Conservation (phyloP, 2,888 invertebrate species). For the Geophilus truncorum region DNA sequence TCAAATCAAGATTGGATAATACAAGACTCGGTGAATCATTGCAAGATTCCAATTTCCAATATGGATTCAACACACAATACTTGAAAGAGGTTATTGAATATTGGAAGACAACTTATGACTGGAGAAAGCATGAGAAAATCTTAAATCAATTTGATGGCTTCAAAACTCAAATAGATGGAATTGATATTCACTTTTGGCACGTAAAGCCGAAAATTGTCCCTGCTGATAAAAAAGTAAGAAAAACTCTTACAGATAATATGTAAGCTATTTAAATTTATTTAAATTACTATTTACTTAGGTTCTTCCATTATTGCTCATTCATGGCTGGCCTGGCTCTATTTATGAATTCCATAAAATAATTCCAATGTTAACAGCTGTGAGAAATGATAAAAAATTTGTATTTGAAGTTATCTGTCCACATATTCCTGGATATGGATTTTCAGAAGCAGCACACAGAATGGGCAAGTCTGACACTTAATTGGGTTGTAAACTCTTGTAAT, state of each 20-base stretch:
- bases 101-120: constrained; percentile 71
- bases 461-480: constrained; percentile 54
- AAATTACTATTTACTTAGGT: constrained; percentile 44
- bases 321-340: constrained; percentile 82
- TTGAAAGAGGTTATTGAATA: constrained; percentile 64
- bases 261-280: neutral
- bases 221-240: constrained; percentile 40
- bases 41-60: constrained; percentile 62
- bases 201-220: constrained; percentile 54
- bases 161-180: constrained; percentile 68
- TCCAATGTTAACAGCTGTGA: constrained; percentile 55
- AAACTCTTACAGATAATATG: too few species aligned
- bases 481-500: neutral
- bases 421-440: constrained; percentile 56
- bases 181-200: constrained; percentile 71
- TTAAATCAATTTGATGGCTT: constrained; percentile 73
- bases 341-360: constrained; percentile 71
- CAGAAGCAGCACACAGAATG: constrained; percentile 56
- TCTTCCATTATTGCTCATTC: constrained; percentile 65
- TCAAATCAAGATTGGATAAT: constrained; percentile 47
- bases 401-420: constrained; percentile 51
- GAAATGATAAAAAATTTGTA: constrained; percentile 40
- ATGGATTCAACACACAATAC: constrained; percentile 71
- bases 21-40: constrained; percentile 46
- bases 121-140: constrained; percentile 61